phyloP scores from a whole-genome alignment of 2,888 invertebrate genomes.

The Timema cristinae region DNA sequence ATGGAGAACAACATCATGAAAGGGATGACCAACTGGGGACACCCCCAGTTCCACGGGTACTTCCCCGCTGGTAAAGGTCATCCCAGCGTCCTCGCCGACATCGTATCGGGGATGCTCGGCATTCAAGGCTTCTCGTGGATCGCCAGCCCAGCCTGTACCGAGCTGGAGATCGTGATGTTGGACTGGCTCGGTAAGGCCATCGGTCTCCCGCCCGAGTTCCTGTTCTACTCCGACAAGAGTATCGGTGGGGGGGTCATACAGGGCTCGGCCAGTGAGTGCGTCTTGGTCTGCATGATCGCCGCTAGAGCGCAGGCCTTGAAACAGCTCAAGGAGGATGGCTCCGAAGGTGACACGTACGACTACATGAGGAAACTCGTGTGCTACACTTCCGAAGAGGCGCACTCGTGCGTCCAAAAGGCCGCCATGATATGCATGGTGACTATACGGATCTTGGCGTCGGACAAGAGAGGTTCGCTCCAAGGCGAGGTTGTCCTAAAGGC shows the following conservation, averaged over 20 bases:
- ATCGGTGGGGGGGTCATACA: conserved; percentile 73
- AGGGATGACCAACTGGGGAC: too few relatives aligned
- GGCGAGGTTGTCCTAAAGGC: conserved; percentile 56
- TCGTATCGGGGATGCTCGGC: too few relatives aligned
- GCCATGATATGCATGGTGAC: conserved; percentile 73
- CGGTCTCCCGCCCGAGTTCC: conserved; percentile 67
- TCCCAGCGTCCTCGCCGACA: too few relatives aligned
- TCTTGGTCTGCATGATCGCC: conserved; percentile 71
- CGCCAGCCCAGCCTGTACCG: conserved; percentile 56
- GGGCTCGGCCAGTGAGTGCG: conserved; percentile 80
- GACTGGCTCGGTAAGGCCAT: conserved; percentile 54
- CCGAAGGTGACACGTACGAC: conserved; percentile 57
- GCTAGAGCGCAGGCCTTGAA: conserved; percentile 69
- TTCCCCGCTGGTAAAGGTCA: too few relatives aligned
- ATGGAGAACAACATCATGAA: too few relatives aligned
- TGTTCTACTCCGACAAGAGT: conserved; percentile 51
- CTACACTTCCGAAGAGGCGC: conserved; percentile 67
- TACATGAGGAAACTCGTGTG: conserved; percentile 74
- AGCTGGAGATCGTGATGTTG: conserved; percentile 57
- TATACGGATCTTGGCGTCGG: conserved; percentile 65
- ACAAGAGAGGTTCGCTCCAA: conserved; percentile 61
- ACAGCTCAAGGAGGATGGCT: conserved; percentile 55
- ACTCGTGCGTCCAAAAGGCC: conserved; percentile 74
- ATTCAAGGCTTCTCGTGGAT: too few relatives aligned
- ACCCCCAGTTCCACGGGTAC: too few relatives aligned